A percentile compares a stretch with the other conserved stretches of the same genome.
Conservation (phyloP, 2,113 vertebrate genomes). For the Lepisosteus osseus region DNA sequence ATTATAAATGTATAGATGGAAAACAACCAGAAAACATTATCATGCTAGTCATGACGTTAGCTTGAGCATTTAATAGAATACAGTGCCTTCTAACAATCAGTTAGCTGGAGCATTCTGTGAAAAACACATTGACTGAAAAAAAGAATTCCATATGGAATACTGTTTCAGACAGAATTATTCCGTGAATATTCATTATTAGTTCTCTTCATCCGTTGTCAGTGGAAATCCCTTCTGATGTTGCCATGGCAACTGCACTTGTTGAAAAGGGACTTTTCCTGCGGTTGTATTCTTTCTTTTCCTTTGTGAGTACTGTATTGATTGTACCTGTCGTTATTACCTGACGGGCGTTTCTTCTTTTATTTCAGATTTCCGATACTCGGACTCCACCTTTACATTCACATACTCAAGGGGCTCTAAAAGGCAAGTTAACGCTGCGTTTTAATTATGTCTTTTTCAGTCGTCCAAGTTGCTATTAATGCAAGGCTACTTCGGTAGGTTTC, state of each 20-base stretch:
- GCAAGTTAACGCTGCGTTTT: constrained; percentile 46
- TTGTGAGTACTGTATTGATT: not conserved
- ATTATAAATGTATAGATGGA: not conserved
- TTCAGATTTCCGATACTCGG: constrained; percentile 86
- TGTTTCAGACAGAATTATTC: constrained; percentile 7
- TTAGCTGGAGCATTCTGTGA: not conserved
- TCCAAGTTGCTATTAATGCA: too few relatives aligned
- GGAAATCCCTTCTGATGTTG: constrained; percentile 70
- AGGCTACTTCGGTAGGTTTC: too few relatives aligned
- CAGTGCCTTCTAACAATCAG: not conserved
- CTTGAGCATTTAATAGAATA: constrained; percentile 7
- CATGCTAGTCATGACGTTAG: constrained; percentile 23
- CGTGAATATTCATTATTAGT: constrained; percentile 33
- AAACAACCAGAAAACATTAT: constrained; percentile 13
- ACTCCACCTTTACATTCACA: constrained; percentile 86
- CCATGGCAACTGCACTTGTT: constrained; percentile 83
- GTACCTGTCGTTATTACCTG: constrained; percentile 1
- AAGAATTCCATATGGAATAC: not conserved
- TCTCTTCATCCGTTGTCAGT: constrained; percentile 36
- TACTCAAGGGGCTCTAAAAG: constrained; percentile 81
- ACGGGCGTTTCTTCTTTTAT: constrained; percentile 28
- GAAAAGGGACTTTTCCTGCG: constrained; percentile 52
- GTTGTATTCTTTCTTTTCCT: not conserved
- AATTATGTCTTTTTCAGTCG: too few relatives aligned
- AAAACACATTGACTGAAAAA: not conserved